Evolutionary conservation across 2,113 vertebrate species (phyloP), one percentile per base, ranked within the genome.

Genomic region (Nibea albiflora): DNA sequence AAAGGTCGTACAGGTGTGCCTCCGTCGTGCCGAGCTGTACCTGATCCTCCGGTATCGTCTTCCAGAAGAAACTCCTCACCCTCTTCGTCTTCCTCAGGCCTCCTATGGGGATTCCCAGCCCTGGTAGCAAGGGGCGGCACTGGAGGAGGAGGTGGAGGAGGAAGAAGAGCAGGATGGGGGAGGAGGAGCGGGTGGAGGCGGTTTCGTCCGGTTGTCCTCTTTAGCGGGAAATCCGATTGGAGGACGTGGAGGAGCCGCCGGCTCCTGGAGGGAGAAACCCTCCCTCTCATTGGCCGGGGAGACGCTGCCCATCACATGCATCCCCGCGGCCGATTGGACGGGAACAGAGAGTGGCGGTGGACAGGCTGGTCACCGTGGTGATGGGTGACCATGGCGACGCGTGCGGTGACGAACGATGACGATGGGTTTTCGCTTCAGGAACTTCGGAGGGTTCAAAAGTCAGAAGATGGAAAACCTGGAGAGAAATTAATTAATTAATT

Each of bases 11-110:
- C 14, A 10, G 3, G 1, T 28, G 47, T 19, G 22, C 19, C 9
- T 50, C 12, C 0, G 3, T 31, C 2, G 0, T 19, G n/a, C 0
- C 0, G 26, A 42, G 39, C 26, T n/a, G 16, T 2, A 95, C 89
- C 80, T 98, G 95, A 58, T 98, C 97, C 83, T 97, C 97, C 0
- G 97, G 97, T 60, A 99, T 99, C 4, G 96, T 97, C 87, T 97
- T 99, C 98, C 98, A 99, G 90, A 96, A 98, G 85, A 99, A 98
- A 73, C 95, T 97, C 81, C 97, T 94, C 87, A 98, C 95, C 0
- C 96, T 94, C 88, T 94, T 97, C 83, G 95, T 97, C 85, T 93
- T 96, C 5, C 83, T 93, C 74, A 75, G 79, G 54, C 92, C 94
- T 1, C 87, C 93, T 17, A 80, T 80, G 0, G 78, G 71, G 0